phyloP scores from a whole-genome alignment of 1,140 invertebrate species.

The Plodia interpunctella region DNA sequence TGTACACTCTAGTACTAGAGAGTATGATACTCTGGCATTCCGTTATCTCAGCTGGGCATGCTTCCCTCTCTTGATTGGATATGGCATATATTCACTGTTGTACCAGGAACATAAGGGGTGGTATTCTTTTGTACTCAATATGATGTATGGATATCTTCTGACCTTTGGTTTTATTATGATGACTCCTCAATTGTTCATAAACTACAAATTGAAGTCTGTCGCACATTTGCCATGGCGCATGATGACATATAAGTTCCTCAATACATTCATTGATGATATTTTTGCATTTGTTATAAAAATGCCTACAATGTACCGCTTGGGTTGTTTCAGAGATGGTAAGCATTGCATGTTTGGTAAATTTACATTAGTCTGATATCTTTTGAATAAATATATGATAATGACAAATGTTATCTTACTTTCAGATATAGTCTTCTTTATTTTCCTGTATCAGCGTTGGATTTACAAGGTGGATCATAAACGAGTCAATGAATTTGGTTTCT shows the following conservation, averaged over 20 bases:
- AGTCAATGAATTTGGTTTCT: constrained; percentile 98
- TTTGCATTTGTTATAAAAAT: constrained; percentile 99
- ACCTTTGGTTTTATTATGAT: constrained; percentile 99
- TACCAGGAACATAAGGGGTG: constrained; percentile 99
- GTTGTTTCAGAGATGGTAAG: constrained; percentile 96
- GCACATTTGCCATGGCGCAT: constrained; percentile 99
- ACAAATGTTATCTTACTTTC: constrained; percentile 52
- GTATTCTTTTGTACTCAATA: constrained; percentile 95
- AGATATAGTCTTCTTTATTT: constrained; percentile 99
- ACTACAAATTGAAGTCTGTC: constrained; percentile 99
- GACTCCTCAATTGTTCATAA: constrained; percentile 99
- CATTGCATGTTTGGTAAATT: constrained; percentile 25
- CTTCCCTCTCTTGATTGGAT: constrained; percentile 94
- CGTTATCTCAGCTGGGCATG: constrained; percentile 97
- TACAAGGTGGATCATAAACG: constrained; percentile 96
- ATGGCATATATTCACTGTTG: constrained; percentile 96
- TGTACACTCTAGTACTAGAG: constrained; percentile 94
- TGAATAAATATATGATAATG: constrained; percentile 13
- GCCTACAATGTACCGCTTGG: constrained; percentile 97
- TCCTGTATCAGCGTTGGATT: constrained; percentile 98
- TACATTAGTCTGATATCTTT: constrained; percentile 8
- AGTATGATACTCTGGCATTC: constrained; percentile 98
- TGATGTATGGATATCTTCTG: constrained; percentile 98
- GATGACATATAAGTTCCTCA: constrained; percentile 99
- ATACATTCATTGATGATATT: constrained; percentile 99